Evolutionary conservation across 2,888 invertebrate species (phyloP), one percentile per base, ranked within the genome.

Genomic region (Lithophane semibrunnea): DNA sequence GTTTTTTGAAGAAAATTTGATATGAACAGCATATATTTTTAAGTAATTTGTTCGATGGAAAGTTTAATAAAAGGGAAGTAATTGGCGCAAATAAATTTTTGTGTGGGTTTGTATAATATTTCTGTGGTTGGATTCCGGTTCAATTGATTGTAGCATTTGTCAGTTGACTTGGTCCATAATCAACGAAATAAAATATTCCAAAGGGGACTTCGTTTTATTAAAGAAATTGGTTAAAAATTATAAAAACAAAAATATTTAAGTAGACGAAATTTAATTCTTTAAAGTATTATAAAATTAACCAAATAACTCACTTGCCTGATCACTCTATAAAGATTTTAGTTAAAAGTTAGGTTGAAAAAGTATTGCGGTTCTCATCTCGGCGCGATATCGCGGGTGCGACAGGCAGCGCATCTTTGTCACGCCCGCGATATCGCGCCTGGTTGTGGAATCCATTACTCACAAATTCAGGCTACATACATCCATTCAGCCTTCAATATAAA

Each of bases 21-120:
- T 88, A 87, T 87, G 87, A 83, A 85, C 84, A 86, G 86, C 80
- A 86, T 72, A 87, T 89, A 82, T 85, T 88, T 80, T 86, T 82
- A 79, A 73, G 68, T 78, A 67, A 70, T 79, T 80, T 73, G 29
- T 65, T 75, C 37, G 12, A 79, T 77, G 42, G 29, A 61, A 79
- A 74, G 29, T 73, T 54, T 16, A 69, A 67, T 61, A 66, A 58
- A 29, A 66, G 54, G 71, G 16, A 77, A 67, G 16, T 71, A 37
- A 63, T 58, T 67, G 21, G 3, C 2, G 37, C 0, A 13, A 67
- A 63, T 2, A 2, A 18, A 58, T 67, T 70, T 84, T 58, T 54
- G 13, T 18, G 18, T 0, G 13, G 9, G 49, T 80, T 52, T 42
- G 44, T 29, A 18, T 18, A 49, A 72, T 74, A 56, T 54, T 63